A percentile compares a stretch with the other conserved stretches of the same genome.
These are phyloP conservation scores for Syrmaticus mikado DNA, from an alignment of 2,113 vertebrate genomes.

Conservation along the genomic window DNA sequence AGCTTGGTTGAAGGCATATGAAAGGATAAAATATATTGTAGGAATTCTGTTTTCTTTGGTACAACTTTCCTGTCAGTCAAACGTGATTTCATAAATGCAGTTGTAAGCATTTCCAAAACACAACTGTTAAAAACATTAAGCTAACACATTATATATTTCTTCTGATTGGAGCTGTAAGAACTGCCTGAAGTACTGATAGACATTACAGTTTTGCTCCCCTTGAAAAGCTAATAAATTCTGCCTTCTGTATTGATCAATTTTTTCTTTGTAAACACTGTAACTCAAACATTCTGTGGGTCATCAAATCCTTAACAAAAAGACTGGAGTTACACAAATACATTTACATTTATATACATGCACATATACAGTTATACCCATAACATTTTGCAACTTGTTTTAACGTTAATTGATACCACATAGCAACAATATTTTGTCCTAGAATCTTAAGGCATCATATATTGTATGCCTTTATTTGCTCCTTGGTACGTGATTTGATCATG, in stretches of 20 bases:
- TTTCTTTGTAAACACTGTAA: not conserved
- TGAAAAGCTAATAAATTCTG: not conserved
- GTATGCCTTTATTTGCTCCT: not conserved
- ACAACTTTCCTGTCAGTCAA: not conserved
- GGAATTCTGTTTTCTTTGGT: not conserved
- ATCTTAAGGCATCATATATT: not conserved
- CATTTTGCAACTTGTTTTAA: not conserved
- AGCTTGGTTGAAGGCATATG: not conserved
- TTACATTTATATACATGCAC: not conserved
- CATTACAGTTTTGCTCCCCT: not conserved
- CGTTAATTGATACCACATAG: not conserved
- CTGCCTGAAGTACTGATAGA: not conserved
- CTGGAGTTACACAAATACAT: not conserved
- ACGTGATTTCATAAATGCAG: not conserved
- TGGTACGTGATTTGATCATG: not conserved
- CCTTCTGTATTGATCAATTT: not conserved
- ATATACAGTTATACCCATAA: not conserved
- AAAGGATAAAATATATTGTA: not conserved
- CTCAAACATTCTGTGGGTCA: not conserved
- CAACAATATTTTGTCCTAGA: not conserved
- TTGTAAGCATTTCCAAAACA: not conserved
- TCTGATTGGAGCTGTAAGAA: not conserved
- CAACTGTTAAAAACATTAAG: not conserved
- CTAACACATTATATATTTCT: not conserved
- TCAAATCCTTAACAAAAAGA: not conserved